Evolutionary conservation across 2,797 vertebrate species (phyloP).

Genomic region (Alosa sapidissima): DNA sequence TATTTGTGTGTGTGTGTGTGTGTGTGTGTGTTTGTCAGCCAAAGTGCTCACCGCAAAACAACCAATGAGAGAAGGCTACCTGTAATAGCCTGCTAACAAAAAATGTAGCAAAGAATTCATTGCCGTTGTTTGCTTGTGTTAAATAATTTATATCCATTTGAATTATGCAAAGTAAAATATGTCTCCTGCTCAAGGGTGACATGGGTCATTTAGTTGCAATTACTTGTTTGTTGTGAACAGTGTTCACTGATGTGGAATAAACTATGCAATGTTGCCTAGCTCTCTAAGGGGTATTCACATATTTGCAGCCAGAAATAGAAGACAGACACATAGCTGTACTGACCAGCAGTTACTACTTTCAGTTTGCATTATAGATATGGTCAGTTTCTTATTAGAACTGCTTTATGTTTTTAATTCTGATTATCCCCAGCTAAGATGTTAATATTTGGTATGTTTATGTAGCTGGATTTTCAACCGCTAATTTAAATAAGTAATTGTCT

Average conservation of each 20-base stretch:
- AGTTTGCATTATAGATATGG: background rate
- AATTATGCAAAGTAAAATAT: slow-evolving; percentile 40
- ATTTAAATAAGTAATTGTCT: background rate
- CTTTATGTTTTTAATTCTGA: background rate
- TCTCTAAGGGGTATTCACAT: background rate
- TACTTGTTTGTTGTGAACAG: slow-evolving; percentile 42
- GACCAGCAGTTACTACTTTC: background rate
- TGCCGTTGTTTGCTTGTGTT: slow-evolving; percentile 43
- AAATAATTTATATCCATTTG: slow-evolving; percentile 50
- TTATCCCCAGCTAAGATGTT: background rate
- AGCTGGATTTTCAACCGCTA: background rate
- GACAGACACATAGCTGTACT: background rate
- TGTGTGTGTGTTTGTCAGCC: slow-evolving; percentile 17
- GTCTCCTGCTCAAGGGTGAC: slow-evolving; percentile 36
- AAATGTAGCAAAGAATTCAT: slow-evolving; percentile 37
- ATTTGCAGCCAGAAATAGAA: background rate
- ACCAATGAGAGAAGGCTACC: slow-evolving; percentile 36
- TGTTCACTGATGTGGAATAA: slow-evolving; percentile 10
- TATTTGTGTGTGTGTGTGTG: background rate
- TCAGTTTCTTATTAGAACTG: background rate
- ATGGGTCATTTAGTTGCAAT: slow-evolving; percentile 50
- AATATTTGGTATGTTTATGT: background rate
- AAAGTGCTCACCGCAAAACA: slow-evolving; percentile 43
- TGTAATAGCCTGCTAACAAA: slow-evolving; percentile 42
- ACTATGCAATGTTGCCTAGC: background rate